These are phyloP conservation scores for Clinocottus analis DNA, from an alignment of 2,113 vertebrate genomes.

Conservation along the genomic window DNA sequence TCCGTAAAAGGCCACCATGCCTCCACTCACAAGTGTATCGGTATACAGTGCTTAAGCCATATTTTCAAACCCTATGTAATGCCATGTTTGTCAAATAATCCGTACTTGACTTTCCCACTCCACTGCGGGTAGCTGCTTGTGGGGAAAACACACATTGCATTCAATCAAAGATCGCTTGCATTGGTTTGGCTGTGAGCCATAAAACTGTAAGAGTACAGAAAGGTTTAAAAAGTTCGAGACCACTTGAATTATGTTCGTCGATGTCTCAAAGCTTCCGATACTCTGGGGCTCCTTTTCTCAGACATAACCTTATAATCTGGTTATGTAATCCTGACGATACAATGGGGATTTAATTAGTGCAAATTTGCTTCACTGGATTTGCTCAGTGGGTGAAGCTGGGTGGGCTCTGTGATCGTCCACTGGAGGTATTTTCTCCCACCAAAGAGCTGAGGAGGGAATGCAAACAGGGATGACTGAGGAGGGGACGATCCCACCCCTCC, in stretches of 20 bases:
- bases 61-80: not conserved
- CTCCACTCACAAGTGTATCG: not conserved
- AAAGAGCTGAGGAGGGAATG: slow-evolving; percentile 35
- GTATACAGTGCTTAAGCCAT: no score
- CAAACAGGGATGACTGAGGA: slow-evolving; percentile 43
- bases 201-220: not conserved
- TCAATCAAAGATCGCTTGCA: no score
- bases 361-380: slow-evolving; percentile 49
- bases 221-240: not conserved
- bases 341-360: slow-evolving; percentile 49
- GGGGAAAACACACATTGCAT: not conserved
- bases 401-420: slow-evolving; percentile 39
- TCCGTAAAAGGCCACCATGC: not conserved
- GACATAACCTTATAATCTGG: slow-evolving; percentile 8
- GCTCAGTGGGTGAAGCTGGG: slow-evolving; percentile 34
- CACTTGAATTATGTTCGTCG: not conserved
- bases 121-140: no score
- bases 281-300: not conserved
- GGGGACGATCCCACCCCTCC: slow-evolving; percentile 37
- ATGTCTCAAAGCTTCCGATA: not conserved
- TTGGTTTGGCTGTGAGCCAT: not conserved
- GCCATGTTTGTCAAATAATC: no score
- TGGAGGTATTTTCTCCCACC: slow-evolving; percentile 47
- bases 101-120: no score
- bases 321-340: slow-evolving; percentile 49